Evolutionary conservation across 2,797 vertebrate species (phyloP).

Genomic region (Fistularia tabacaria): DNA sequence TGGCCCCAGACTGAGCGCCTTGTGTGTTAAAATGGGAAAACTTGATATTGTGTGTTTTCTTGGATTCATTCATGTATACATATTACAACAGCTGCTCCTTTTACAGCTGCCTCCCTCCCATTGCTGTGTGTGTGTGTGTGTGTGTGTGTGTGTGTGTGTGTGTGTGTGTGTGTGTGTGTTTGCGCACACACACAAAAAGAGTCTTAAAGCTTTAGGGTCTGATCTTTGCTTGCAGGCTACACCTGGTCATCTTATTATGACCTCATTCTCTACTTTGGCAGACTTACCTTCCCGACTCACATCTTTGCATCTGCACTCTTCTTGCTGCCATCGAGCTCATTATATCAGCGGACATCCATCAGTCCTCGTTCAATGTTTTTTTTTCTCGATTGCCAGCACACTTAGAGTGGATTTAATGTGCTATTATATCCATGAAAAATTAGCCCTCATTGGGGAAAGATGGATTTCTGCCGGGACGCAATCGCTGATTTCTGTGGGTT

Average conservation of each 20-base stretch:
- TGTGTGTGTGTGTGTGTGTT: too few relatives aligned
- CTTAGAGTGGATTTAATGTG: background rate
- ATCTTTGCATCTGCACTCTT: background rate
- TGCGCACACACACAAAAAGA: background rate
- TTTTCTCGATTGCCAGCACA: slow-evolving; percentile 4
- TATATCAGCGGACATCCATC: background rate
- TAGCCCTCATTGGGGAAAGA: background rate
- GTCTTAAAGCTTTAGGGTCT: background rate
- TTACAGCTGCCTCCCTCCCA: slow-evolving; percentile 59
- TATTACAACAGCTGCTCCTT: slow-evolving; percentile 59
- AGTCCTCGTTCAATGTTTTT: background rate
- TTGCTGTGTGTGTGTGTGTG: slow-evolving; percentile 23
- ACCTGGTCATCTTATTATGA: slow-evolving; percentile 17
- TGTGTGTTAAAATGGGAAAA: too few relatives aligned
- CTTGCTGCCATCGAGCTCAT: background rate
- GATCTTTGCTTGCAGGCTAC: slow-evolving; percentile 3
- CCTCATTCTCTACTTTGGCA: background rate
- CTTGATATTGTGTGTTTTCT: slow-evolving; percentile 12
- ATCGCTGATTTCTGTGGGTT: background rate
- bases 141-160: slow-evolving; percentile 6
- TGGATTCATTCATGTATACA: slow-evolving; percentile 34
- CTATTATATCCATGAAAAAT: background rate
- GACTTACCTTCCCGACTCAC: background rate
- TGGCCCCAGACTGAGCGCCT: too few relatives aligned
- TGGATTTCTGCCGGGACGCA: background rate